Evolutionary conservation across 2,888 invertebrate genomes (phyloP).

Genomic region (Spatulosminthurus flaviceps): DNA sequence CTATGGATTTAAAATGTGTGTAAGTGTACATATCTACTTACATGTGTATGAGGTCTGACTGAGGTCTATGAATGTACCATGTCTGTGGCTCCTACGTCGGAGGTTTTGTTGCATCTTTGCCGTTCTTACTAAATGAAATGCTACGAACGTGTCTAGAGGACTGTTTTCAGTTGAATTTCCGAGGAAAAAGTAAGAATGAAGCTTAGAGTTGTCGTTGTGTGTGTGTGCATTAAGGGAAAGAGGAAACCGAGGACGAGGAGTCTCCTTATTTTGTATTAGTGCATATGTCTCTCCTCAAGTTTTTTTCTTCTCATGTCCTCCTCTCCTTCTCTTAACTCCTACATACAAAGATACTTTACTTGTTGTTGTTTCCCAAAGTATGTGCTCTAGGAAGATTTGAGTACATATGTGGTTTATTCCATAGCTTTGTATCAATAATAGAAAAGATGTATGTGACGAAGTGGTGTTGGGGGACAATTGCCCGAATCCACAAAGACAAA

Average conservation of each 20-base stretch:
- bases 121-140: neutral
- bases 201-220: too few species aligned
- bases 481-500: slow-evolving; percentile 12
- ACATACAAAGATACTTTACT: too few species aligned
- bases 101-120: neutral
- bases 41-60: neutral
- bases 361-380: too few species aligned
- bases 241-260: neutral
- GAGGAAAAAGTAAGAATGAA: slow-evolving; percentile 8
- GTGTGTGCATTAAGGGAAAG: slow-evolving; percentile 27
- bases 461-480: neutral
- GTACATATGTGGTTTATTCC: neutral
- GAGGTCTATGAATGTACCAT: neutral
- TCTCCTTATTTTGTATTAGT: neutral
- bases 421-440: slow-evolving; percentile 2
- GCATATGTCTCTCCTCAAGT: slow-evolving; percentile 2
- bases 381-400: too few species aligned
- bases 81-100: neutral
- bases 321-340: too few species aligned
- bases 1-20: neutral
- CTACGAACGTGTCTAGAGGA: neutral
- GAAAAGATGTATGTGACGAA: neutral
- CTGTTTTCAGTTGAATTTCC: neutral
- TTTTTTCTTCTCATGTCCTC: neutral
- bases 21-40: neutral